These are phyloP conservation scores for Zelleria hepariella DNA, from an alignment of 2,888 invertebrate species.

Conservation along the genomic window DNA sequence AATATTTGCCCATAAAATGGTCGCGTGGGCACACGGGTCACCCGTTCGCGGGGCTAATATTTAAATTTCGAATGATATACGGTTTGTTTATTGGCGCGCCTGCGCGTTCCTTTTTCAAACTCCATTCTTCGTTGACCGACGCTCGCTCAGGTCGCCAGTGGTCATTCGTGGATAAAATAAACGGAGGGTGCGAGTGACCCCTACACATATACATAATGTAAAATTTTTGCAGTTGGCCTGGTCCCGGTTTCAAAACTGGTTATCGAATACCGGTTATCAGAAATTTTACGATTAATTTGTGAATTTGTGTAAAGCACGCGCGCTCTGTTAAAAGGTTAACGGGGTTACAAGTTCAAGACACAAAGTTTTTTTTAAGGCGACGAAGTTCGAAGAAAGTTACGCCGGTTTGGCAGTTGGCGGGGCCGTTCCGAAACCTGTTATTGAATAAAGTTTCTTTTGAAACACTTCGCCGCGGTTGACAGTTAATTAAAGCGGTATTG, in stretches of 20 bases:
- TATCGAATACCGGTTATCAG: conserved; percentile 22
- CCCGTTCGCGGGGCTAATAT: conserved; percentile 60
- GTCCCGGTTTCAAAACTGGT: conserved; percentile 47
- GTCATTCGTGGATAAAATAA: conserved; percentile 30
- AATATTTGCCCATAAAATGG: conserved; percentile 68
- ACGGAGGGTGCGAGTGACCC: conserved; percentile 47
- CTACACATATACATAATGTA: conserved; percentile 30
- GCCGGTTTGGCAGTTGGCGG: not conserved
- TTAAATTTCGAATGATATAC: conserved; percentile 70
- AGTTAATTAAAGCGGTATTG: conserved; percentile 3
- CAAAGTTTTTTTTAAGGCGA: conserved; percentile 8
- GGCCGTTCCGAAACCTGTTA: conserved; percentile 1
- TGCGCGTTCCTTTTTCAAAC: conserved; percentile 61
- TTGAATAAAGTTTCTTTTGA: not conserved
- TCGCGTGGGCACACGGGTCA: conserved; percentile 68
- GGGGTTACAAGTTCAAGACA: conserved; percentile 43
- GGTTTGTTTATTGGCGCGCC: conserved; percentile 72
- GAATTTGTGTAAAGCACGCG: conserved; percentile 54
- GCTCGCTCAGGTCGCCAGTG: conserved; percentile 56
- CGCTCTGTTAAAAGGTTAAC: conserved; percentile 51
- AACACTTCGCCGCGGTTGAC: not conserved
- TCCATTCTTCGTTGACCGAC: conserved; percentile 61
- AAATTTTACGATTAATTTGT: conserved; percentile 69
- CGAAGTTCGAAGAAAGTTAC: conserved; percentile 26
- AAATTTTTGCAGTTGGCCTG: conserved; percentile 60